Percentiles rank a stretch among this genome's conserved stretches.
Conservation (phyloP, 2,888 invertebrate genomes). For the Drosophila picticornis region DNA sequence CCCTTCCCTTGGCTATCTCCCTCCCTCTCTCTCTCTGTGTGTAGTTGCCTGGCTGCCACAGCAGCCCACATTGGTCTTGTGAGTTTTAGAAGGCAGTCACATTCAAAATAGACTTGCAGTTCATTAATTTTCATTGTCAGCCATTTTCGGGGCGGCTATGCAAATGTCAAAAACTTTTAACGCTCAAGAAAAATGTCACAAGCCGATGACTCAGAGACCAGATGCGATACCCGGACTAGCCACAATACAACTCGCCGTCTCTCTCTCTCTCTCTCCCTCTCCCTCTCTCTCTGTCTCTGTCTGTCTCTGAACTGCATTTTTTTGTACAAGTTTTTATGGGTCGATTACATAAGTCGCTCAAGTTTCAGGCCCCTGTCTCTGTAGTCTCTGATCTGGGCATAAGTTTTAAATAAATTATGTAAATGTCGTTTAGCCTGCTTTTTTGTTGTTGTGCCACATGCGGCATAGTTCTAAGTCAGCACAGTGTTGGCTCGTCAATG, state of each 20-base stretch:
- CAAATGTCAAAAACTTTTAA: slow-evolving; percentile 69
- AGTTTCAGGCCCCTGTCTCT: slow-evolving; percentile 24
- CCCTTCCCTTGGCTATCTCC: not conserved
- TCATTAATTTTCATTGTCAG: slow-evolving; percentile 74
- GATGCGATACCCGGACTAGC: slow-evolving; percentile 49
- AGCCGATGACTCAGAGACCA: slow-evolving; percentile 60
- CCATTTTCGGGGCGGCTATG: slow-evolving; percentile 59
- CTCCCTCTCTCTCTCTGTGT: not conserved
- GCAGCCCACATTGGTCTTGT: slow-evolving; percentile 44
- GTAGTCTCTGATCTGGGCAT: slow-evolving; percentile 30
- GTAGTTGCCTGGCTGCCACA: slow-evolving; percentile 16
- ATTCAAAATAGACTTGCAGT: slow-evolving; percentile 61
- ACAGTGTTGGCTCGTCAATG: slow-evolving; percentile 15
- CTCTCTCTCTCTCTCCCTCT: not conserved
- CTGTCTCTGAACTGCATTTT: slow-evolving; percentile 42
- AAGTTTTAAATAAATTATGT: slow-evolving; percentile 65
- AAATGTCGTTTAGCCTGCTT: slow-evolving; percentile 47
- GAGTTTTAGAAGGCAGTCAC: slow-evolving; percentile 39
- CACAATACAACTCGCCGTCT: slow-evolving; percentile 15
- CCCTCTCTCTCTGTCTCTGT: not conserved
- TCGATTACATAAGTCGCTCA: slow-evolving; percentile 60
- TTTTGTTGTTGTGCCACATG: slow-evolving; percentile 36
- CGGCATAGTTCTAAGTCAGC: slow-evolving; percentile 60
- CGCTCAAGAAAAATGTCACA: slow-evolving; percentile 65
- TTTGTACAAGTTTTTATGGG: slow-evolving; percentile 42